Evolutionary conservation across 2,888 invertebrate genomes (phyloP).

Genomic region (Drosophila borealis): DNA sequence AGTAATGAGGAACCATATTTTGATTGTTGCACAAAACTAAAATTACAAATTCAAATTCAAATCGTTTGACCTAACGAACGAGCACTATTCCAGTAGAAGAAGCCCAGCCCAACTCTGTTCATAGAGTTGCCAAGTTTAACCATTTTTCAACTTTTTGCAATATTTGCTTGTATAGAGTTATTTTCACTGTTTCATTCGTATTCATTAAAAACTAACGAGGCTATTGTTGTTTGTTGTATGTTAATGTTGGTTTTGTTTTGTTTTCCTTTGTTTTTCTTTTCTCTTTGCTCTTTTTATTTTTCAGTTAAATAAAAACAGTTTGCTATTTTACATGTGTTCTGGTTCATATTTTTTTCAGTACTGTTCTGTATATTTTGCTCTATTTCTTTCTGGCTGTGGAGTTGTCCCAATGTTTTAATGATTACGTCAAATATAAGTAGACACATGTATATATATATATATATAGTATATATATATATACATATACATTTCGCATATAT

Average conservation of each 20-base stretch:
- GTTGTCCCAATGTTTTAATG: conserved; percentile 35
- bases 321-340: conserved; percentile 51
- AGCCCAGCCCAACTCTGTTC: conserved; percentile 6
- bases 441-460: conserved; percentile 43
- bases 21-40: conserved; percentile 57
- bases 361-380: conserved; percentile 19
- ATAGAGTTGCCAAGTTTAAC: conserved; percentile 22
- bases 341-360: conserved; percentile 34
- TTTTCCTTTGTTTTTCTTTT: conserved; percentile 20
- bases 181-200: conserved; percentile 51
- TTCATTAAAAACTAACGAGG: conserved; percentile 76
- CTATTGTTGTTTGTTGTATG: conserved; percentile 64
- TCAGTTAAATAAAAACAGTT: conserved; percentile 56
- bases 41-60: conserved; percentile 7
- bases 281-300: conserved; percentile 24
- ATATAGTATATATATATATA: conserved; percentile 40
- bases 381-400: conserved; percentile 41
- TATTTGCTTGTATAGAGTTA: conserved; percentile 58
- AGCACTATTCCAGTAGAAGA: not conserved
- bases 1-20: conserved; percentile 70
- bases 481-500: conserved; percentile 49
- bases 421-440: conserved; percentile 67
- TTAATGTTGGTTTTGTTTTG: conserved; percentile 19
- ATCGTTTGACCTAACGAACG: conserved; percentile 6
- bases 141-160: conserved; percentile 61